A percentile compares a stretch with the other conserved stretches of the same genome.
phyloP scores from a whole-genome alignment of 2,113 vertebrate species.

The Echinops telfairi region DNA sequence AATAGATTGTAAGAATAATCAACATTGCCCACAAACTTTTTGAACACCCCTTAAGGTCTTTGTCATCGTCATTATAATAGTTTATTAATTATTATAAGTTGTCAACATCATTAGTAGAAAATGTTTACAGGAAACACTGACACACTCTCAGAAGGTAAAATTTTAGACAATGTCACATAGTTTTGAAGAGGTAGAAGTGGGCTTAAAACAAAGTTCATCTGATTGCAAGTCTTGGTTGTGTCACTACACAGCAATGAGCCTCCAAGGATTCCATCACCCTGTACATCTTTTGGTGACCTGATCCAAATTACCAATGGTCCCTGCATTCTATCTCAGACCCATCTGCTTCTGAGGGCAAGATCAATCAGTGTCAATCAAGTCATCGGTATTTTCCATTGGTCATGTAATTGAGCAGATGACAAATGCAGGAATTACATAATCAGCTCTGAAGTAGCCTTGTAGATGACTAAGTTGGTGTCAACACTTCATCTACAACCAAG shows the following conservation, averaged over 20 bases:
- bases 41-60: too few relatives aligned
- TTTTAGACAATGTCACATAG: background rate
- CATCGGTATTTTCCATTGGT: background rate
- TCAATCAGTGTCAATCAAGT: background rate
- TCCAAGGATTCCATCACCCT: background rate
- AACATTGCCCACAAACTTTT: too few relatives aligned
- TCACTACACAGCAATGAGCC: background rate
- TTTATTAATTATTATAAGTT: too few relatives aligned
- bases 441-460: background rate
- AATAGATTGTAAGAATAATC: too few relatives aligned
- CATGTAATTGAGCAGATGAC: too few relatives aligned
- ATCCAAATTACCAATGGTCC: background rate
- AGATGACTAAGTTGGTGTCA: background rate
- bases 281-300: background rate
- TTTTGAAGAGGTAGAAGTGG: background rate
- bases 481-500: background rate
- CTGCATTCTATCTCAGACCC: background rate
- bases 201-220: background rate
- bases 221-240: background rate
- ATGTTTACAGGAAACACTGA: background rate
- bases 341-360: background rate
- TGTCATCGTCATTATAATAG: too few relatives aligned
- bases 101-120: too few relatives aligned
- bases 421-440: background rate
- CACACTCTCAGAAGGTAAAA: background rate